Percentiles rank a stretch among this genome's conserved stretches.
Conservation (phyloP, 2,113 vertebrate genomes). For the Ceyx margarethae region DNA sequence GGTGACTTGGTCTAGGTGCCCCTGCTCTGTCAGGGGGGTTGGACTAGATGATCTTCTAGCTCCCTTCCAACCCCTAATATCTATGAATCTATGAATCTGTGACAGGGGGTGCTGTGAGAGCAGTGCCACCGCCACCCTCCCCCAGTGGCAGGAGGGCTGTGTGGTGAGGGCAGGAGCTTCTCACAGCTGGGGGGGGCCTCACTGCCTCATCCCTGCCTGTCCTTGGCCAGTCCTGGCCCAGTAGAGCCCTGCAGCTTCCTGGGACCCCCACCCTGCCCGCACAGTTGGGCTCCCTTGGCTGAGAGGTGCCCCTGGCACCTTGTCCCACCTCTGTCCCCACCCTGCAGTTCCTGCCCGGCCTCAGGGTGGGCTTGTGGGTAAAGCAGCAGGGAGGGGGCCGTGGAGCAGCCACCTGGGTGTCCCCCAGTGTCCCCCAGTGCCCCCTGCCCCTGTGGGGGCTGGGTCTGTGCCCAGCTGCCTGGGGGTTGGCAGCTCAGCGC, state of each 20-base stretch:
- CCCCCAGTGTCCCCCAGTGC: neutral
- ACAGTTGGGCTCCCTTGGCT: neutral
- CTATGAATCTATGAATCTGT: too few species aligned
- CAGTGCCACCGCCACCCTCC: accelerated
- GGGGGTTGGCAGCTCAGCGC: accelerated
- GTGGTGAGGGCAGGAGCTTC: neutral
- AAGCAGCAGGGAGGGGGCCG: neutral
- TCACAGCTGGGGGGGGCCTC: accelerated
- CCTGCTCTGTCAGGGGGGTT: too few species aligned
- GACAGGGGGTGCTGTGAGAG: too few species aligned
- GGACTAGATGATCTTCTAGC: too few species aligned
- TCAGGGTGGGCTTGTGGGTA: accelerated
- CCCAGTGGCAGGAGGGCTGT: neutral
- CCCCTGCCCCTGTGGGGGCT: accelerated
- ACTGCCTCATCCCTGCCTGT: accelerated
- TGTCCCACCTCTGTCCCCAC: neutral
- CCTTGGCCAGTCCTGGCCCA: accelerated
- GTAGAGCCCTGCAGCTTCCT: neutral
- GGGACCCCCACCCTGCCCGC: accelerated
- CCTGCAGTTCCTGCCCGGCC: neutral
- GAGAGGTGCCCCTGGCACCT: neutral
- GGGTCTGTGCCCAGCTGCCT: accelerated
- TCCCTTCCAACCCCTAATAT: too few species aligned
- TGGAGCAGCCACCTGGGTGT: neutral
- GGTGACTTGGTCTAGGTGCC: too few species aligned